Evolutionary conservation across 2,113 vertebrate genomes (phyloP), one percentile per base, ranked within the genome.

Genomic region (Equus quagga): DNA sequence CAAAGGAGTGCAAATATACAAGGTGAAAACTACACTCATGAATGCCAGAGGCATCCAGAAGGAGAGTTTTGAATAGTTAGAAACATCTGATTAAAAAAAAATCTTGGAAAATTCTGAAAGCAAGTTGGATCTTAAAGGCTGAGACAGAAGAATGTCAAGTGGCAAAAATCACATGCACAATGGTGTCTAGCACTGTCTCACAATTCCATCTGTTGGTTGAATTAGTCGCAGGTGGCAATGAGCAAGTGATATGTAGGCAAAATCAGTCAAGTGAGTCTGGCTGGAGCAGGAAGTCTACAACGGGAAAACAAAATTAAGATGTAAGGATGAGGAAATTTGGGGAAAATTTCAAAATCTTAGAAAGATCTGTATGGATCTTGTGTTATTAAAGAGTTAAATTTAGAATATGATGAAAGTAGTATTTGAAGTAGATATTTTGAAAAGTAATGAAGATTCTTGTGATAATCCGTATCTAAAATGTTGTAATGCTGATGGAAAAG

Each of bases 171-270:
- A 31, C 23, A 69, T 81, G 44, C 73, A 92, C 49, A 75, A 9
- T 70, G 26, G 36, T 96, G 89, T 97, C 96, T 98, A 82, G 36
- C 89, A 24, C 72, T 82, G 41, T 92, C 69, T 98, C 72, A 85
- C 51, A 87, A 70, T 75, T 70, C 78, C 93, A 96, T 97, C 89
- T 96, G 82, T 58, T 95, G 95, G 81, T 62, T 93, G 78, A 89
- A 67, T 93, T 44, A 79, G 41, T 92, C 13, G 28, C 67, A 94
- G 82, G 91, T 82, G 78, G 62, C 72, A 79, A 93, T 26, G 31
- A 80, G 49, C 26, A 92, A 80, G 10, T 31, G 13, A 33, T n/a
- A 41, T 5, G 6, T 4, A 96, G 46, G 21, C 21, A 95, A 93
- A 85, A 54, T 81, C 26, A 97, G 18, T 87, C 6, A 60, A 72